Evolutionary conservation across 1,140 invertebrate genomes (phyloP).

Genomic region (Trachymyrmex septentrionalis): DNA sequence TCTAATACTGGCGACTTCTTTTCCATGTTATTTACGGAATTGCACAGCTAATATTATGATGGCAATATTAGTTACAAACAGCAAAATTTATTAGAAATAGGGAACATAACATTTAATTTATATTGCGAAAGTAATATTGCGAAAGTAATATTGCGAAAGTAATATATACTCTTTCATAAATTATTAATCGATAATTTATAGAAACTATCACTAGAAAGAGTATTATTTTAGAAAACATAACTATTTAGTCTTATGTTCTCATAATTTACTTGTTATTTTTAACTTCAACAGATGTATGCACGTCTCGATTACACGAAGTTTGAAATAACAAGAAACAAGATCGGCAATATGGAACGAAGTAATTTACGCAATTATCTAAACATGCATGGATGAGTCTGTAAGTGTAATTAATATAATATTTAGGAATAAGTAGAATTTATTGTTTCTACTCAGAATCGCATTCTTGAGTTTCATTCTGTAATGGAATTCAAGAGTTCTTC

Average conservation of each 20-base stretch:
- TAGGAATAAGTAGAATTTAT: slow-evolving; percentile 27
- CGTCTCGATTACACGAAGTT: not conserved
- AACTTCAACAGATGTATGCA: not conserved
- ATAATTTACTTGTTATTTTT: not conserved
- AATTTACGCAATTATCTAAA: slow-evolving; percentile 21
- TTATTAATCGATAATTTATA: not conserved
- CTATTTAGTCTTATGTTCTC: not conserved
- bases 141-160: not conserved
- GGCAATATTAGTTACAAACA: slow-evolving; percentile 5
- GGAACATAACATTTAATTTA: not conserved
- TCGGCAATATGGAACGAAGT: not conserved
- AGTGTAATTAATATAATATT: slow-evolving; percentile 30
- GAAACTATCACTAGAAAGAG: not conserved
- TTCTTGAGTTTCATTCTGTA: not conserved
- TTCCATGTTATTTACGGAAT: not conserved
- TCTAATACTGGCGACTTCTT: slow-evolving; percentile 7
- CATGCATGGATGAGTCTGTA: not conserved
- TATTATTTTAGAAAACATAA: slow-evolving; percentile 3
- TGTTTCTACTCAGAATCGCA: not conserved
- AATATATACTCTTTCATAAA: slow-evolving; percentile 4
- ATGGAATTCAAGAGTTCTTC: not conserved
- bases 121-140: not conserved
- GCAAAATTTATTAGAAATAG: not conserved
- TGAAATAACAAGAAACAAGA: not conserved
- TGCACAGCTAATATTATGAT: not conserved